phyloP scores from a whole-genome alignment of 92 coral and sea anemone species.

The Ricordea florida region DNA sequence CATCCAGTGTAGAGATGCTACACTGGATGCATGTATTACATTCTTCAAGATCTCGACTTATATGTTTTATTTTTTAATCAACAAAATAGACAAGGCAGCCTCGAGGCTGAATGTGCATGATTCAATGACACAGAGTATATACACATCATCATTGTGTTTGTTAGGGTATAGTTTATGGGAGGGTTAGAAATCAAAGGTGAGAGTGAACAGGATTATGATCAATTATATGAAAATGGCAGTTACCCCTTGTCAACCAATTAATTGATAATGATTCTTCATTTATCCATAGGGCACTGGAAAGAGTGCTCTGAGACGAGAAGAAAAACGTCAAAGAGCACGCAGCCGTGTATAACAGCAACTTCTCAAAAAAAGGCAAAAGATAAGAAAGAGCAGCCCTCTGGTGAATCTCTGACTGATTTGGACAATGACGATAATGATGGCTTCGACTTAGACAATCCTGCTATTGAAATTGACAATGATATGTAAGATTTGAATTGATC shows the following conservation, averaged over 20 bases:
- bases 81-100: too few relatives aligned
- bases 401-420: slow-evolving; percentile 4
- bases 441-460: not conserved
- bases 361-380: slow-evolving; percentile 22
- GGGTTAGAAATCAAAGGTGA: too few relatives aligned
- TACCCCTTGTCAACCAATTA: not conserved
- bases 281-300: slow-evolving; percentile 29
- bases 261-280: not conserved
- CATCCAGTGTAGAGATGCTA: too few relatives aligned
- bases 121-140: too few relatives aligned
- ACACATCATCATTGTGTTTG: too few relatives aligned
- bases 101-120: too few relatives aligned
- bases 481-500: not conserved
- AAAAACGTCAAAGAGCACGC: slow-evolving; percentile 4
- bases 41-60: too few relatives aligned
- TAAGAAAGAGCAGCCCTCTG: slow-evolving; percentile 2
- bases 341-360: slow-evolving; percentile 15
- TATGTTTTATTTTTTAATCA: too few relatives aligned
- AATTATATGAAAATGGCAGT: slow-evolving; percentile 2
- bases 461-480: slow-evolving; percentile 24
- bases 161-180: too few relatives aligned
- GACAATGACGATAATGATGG: slow-evolving; percentile 4
- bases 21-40: too few relatives aligned
- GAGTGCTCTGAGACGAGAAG: slow-evolving; percentile 9
- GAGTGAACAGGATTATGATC: too few relatives aligned